phyloP scores from a whole-genome alignment of 2,113 vertebrate genomes.

The Maccullochella peelii region DNA sequence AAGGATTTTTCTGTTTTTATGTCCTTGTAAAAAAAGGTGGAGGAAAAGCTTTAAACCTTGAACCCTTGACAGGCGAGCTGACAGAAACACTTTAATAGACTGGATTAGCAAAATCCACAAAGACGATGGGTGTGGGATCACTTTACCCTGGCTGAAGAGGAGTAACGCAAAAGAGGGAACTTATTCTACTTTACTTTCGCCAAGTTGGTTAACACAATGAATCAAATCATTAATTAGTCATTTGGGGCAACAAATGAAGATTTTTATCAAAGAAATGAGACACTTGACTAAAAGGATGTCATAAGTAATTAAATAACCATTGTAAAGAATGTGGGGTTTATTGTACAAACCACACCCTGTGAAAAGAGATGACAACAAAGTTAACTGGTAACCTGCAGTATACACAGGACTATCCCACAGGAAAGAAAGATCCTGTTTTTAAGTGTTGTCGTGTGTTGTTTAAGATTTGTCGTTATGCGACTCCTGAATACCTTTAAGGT shows the following conservation, averaged over 20 bases:
- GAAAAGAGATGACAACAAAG: not conserved
- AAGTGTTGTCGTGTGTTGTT: too few species aligned
- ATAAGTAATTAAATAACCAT: not conserved
- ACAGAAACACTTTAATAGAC: conserved; percentile 18
- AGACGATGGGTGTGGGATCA: not conserved
- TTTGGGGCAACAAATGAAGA: not conserved
- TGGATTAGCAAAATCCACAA: not conserved
- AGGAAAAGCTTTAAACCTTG: conserved; percentile 36
- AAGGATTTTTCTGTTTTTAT: conserved; percentile 28
- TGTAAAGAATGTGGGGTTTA: not conserved
- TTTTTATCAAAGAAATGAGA: not conserved
- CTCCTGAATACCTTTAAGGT: not conserved
- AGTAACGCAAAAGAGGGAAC: not conserved
- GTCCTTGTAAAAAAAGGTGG: conserved; percentile 42
- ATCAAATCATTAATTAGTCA: not conserved
- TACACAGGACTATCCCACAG: not conserved
- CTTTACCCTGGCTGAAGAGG: conserved; percentile 15
- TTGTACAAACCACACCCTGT: conserved; percentile 6
- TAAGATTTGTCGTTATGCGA: too few species aligned
- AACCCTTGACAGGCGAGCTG: not conserved
- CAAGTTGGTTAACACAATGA: not conserved
- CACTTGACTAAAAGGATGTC: not conserved
- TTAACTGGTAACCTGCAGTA: conserved; percentile 1
- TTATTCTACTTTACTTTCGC: not conserved
- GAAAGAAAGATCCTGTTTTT: not conserved